Evolutionary conservation across 2,888 invertebrate species (phyloP), one percentile per base, ranked within the genome.

Genomic region (Campoplex nolae): DNA sequence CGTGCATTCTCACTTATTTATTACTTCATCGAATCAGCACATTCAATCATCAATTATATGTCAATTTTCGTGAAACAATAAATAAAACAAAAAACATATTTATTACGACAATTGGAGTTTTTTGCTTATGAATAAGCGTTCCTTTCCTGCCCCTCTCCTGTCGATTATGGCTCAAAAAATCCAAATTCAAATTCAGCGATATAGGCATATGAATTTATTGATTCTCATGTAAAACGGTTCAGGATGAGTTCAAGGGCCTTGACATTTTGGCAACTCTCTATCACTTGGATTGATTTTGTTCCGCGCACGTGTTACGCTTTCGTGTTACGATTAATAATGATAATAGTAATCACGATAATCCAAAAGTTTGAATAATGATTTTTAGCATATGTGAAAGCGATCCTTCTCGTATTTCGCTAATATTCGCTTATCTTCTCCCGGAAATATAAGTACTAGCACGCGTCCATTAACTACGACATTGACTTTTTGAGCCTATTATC

Each of bases 191-290:
- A 70, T 45, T 23, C 7, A 18, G 23, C n/a, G 28, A 70, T 23
- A 2, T 45, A 45, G 6, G 9, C 45, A 45, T 70, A 28, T 45
- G 7, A 38, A 28, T 28, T 11, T 45, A 42, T 23, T 9, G 23
- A 45, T 45, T 68, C 38, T 62, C 45, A 1, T 18, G 45, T 9
- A 9, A 32, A 28, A 56, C 48, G 62, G 51, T 77, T 51, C 54
- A 67, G 67, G 67, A 45, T 16, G 48, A 54, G 80, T 85, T 85
- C 80, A 77, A 85, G 73, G 85, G 42, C 9, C 42, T 42, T 9
- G n/a, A 48, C 80, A 83, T 85, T 83, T 77, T 54, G n/a, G 38
- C 28, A 58, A 58, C 79, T 80, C 68, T 42, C 45, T 42, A 23
- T 54, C 9, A 62, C 71, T 16, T 8, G 11, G 32, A 58, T 16